These are phyloP conservation scores for Platygyra sinensis DNA, from an alignment of 64 coral and sea anemone species.

Conservation along the genomic window DNA sequence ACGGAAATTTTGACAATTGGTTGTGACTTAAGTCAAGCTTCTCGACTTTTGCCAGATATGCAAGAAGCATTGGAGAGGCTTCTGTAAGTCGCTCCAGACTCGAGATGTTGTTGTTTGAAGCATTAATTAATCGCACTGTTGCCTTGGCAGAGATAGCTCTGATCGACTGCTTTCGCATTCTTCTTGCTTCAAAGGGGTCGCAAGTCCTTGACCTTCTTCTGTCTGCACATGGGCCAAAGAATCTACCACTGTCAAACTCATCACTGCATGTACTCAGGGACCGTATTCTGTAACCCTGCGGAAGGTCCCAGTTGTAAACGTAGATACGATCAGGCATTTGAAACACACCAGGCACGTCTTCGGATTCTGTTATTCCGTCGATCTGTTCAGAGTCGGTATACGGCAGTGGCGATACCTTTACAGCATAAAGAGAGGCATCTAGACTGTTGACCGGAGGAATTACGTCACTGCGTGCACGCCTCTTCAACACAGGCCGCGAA, in stretches of 20 bases:
- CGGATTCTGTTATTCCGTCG: not conserved
- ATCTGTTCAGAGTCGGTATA: not conserved
- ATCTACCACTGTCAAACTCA: constrained; percentile 5
- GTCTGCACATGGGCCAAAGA: not conserved
- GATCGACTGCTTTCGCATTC: constrained; percentile 43
- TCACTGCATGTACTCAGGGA: not conserved
- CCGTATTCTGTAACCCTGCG: not conserved
- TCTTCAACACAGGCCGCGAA: not conserved
- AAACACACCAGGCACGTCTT: constrained; percentile 22
- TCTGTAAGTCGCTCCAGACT: constrained; percentile 57
- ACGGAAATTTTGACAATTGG: constrained; percentile 63
- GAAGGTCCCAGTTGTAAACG: constrained; percentile 43
- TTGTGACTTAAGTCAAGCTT: constrained; percentile 93
- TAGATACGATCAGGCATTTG: constrained; percentile 63
- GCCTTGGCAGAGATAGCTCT: constrained; percentile 41
- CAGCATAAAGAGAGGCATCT: not conserved
- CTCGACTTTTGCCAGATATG: constrained; percentile 65
- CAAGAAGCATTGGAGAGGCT: constrained; percentile 35
- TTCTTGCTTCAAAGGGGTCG: not conserved
- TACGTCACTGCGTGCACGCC: constrained; percentile 20
- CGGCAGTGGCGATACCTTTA: not conserved
- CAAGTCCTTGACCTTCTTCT: not conserved
- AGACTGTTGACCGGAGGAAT: not conserved
- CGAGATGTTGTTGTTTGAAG: constrained; percentile 78
- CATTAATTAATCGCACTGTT: constrained; percentile 75